Evolutionary conservation across 1,140 invertebrate genomes (phyloP).

Genomic region (Halictus rubicundus): DNA sequence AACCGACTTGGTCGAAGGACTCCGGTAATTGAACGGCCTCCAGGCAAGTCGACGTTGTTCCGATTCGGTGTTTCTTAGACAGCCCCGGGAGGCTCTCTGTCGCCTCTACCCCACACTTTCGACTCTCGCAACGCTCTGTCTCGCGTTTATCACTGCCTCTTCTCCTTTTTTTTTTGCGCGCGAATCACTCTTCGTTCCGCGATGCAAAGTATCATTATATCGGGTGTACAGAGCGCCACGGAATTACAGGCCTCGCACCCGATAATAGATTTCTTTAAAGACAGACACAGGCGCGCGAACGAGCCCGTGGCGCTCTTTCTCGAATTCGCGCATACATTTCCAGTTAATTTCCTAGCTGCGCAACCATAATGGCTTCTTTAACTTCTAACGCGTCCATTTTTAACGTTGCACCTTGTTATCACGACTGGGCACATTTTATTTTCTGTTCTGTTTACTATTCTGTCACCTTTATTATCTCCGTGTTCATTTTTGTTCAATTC

Average conservation of each 20-base stretch:
- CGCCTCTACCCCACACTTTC: background rate
- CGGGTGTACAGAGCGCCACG: background rate
- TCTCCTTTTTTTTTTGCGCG: background rate
- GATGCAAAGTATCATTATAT: background rate
- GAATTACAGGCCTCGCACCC: background rate
- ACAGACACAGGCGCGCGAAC: background rate
- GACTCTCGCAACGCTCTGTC: background rate
- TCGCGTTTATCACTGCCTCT: background rate
- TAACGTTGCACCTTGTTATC: no score
- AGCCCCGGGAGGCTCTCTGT: background rate
- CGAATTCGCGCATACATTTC: no score
- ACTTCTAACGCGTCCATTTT: no score
- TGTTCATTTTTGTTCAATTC: no score
- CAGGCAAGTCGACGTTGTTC: background rate
- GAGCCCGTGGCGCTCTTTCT: background rate
- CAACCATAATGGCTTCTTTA: no score
- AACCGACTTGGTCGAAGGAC: constrained; percentile 15
- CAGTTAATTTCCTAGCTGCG: no score
- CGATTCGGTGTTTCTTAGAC: background rate
- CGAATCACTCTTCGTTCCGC: background rate
- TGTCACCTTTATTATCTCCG: no score
- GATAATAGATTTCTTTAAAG: background rate
- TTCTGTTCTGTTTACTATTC: no score
- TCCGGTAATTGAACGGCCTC: constrained; percentile 3
- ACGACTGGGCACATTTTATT: no score